Percentiles rank a stretch among this genome's conserved stretches.
Evolutionary conservation across 1,140 invertebrate species (phyloP).

Genomic region (Lycorma delicatula): DNA sequence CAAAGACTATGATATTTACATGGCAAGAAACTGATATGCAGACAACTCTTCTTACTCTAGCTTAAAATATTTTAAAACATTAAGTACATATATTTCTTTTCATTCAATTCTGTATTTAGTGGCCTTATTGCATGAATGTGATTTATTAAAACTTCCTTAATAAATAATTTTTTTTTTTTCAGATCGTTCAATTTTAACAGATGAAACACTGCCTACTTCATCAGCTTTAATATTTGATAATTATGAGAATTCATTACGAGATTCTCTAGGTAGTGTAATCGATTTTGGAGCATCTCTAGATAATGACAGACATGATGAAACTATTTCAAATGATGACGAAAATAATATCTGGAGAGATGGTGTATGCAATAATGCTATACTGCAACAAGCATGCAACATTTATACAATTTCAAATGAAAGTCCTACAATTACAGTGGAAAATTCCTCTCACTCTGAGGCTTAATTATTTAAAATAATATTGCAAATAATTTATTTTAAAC

Average conservation of each 20-base stretch:
- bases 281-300: slow-evolving; percentile 7
- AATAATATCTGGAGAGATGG: slow-evolving; percentile 11
- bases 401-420: not conserved
- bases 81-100: too few relatives aligned
- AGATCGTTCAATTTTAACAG: slow-evolving; percentile 13
- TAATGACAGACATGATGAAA: not conserved
- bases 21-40: too few relatives aligned
- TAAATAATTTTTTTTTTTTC: not conserved
- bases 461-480: too few relatives aligned
- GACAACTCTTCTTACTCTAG: too few relatives aligned
- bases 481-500: too few relatives aligned
- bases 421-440: too few relatives aligned
- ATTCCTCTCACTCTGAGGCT: too few relatives aligned
- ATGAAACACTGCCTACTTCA: not conserved
- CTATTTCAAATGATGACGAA: too few relatives aligned
- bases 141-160: not conserved
- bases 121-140: not conserved
- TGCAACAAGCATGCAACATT: slow-evolving; percentile 9
- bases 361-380: slow-evolving; percentile 13
- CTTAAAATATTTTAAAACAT: too few relatives aligned
- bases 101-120: not conserved
- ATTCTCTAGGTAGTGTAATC: not conserved
- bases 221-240: slow-evolving; percentile 10
- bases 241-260: slow-evolving; percentile 16
- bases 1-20: too few relatives aligned